Base-by-base conservation (phyloP, 2,113 vertebrate species). In the Rissa tridactyla region DNA sequence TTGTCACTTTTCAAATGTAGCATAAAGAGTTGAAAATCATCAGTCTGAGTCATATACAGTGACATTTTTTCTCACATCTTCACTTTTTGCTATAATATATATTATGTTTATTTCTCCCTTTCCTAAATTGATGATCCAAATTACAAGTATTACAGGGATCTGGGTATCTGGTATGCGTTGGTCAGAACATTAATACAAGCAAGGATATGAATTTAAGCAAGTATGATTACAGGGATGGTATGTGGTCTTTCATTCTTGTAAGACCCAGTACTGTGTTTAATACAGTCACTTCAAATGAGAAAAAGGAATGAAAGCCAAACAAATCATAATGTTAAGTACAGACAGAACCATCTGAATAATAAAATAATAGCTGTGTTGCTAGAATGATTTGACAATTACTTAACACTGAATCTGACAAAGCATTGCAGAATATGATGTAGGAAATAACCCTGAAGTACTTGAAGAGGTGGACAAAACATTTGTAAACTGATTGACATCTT, bases 21-120 rank as follows among this genome's bases (percentile, higher is more conserved):
- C 82, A 70, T 13, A 79, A 97, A 86, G 91, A 96, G 65, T 80
- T 98, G 97, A 96, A 98, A 97, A 57, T 97, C 94, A 94, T 95
- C 92, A 86, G 46, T 65, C 90, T 98, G 97, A 98, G 80, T 98
- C 97, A 98, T 57, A 79, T 51, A 60, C 26, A 64, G 44, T 96
- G 97, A 94, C 88, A 93, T 97, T 98, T 97, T 97, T 96, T 88
- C 92, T 96, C 51, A 83, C 20, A 40, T 93, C 80, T 89, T 96
- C 60, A 58, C 8, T 86, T 94, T 65, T 92, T 92, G 30, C 64
- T 91, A 6, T 78, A 69, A 38, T 76, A 91, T 58, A 61, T 46
- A 36, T 92, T 66, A 65, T 62, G 3, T 73, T 77, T 66, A 30
- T 66, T 60, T 87, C 27, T 62, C 52, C 79, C 26, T 69, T 32